A percentile compares a stretch with the other conserved stretches of the same genome.
Conservation (phyloP, 2,888 invertebrate species). For the Sialis fuliginosa region DNA sequence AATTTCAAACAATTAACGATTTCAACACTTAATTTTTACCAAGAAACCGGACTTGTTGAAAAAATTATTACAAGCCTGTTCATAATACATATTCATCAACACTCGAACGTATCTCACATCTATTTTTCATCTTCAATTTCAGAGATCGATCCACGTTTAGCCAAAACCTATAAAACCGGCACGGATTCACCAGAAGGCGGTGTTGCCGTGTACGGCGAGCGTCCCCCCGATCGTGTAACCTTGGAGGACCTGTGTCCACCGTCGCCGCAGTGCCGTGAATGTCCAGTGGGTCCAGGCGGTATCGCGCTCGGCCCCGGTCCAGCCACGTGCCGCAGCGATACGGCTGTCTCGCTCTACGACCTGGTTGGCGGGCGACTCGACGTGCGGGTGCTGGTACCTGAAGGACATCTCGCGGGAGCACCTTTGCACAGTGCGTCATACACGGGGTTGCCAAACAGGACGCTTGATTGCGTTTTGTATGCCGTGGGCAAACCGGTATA, state of each 20-base stretch:
- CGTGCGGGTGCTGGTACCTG: conserved; percentile 21
- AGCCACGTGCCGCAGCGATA: conserved; percentile 32
- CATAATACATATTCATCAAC: no score
- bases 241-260: conserved; percentile 42
- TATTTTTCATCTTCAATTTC: conserved; percentile 5
- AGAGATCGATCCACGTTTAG: conserved; percentile 30
- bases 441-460: conserved; percentile 31
- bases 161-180: conserved; percentile 21
- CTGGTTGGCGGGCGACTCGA: conserved; percentile 29
- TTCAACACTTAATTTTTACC: no score
- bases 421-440: conserved; percentile 35
- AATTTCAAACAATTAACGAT: no score
- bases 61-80: no score
- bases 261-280: conserved; percentile 39
- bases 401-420: background rate
- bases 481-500: conserved; percentile 89
- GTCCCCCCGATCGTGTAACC: conserved; percentile 38
- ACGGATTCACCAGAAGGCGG: conserved; percentile 18
- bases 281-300: conserved; percentile 31
- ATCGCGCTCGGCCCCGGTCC: no score
- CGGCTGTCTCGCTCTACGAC: conserved; percentile 36
- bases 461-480: conserved; percentile 61
- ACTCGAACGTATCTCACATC: background rate
- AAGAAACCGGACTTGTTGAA: no score
- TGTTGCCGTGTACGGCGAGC: conserved; percentile 34